Conservation (phyloP, 2,797 vertebrate genomes). For the Cynopterus sphinx region DNA sequence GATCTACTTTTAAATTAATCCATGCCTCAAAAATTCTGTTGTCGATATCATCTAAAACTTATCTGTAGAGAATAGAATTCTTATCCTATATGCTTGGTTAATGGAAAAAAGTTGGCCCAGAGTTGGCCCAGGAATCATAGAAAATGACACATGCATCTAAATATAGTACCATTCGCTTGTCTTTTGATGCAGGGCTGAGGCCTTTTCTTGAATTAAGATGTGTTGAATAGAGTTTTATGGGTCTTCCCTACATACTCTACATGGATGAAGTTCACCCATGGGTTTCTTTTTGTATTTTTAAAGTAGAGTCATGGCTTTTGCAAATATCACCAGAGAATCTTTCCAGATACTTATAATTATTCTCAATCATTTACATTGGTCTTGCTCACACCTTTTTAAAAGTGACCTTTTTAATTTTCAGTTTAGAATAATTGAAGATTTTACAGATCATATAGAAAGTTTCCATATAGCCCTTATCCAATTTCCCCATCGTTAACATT, state of each 20-base stretch:
- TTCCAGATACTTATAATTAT: neutral
- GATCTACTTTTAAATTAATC: neutral
- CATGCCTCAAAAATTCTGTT: neutral
- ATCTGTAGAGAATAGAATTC: neutral
- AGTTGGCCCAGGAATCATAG: neutral
- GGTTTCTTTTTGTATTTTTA: neutral
- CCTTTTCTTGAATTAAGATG: neutral
- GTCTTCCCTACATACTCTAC: neutral
- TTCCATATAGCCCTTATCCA: neutral
- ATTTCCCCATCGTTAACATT: neutral
- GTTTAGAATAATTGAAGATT: conserved; percentile 43
- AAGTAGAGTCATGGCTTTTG: neutral
- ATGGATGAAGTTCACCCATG: neutral
- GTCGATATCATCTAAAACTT: neutral
- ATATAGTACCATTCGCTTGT: neutral
- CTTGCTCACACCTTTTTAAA: neutral
- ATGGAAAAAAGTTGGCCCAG: neutral
- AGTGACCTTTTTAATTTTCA: neutral
- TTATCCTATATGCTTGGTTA: neutral
- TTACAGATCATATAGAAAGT: neutral
- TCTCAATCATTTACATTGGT: neutral
- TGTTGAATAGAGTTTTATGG: neutral
- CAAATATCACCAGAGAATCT: neutral
- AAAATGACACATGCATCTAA: neutral
- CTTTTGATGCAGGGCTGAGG: neutral